Percentiles rank a stretch among this genome's conserved stretches.
Evolutionary conservation across 2,888 invertebrate species (phyloP).

Genomic region (Agonopterix subpropinquella): DNA sequence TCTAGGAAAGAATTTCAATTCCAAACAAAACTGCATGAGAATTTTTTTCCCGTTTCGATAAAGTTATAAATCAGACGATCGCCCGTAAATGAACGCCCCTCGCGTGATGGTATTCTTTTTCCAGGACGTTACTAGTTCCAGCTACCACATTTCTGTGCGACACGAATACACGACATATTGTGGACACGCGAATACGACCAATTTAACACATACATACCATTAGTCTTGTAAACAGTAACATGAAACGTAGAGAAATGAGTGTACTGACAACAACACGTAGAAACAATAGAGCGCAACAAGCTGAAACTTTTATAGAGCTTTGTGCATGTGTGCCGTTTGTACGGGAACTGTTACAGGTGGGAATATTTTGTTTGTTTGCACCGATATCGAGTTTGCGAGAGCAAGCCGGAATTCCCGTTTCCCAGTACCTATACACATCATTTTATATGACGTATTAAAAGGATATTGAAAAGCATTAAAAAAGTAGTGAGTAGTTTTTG

Average conservation of each 20-base stretch:
- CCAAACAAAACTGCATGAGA: too few relatives aligned
- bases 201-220: not conserved
- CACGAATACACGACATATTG: slow-evolving; percentile 4
- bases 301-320: slow-evolving; percentile 36
- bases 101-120: slow-evolving; percentile 3
- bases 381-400: slow-evolving; percentile 6
- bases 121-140: not conserved
- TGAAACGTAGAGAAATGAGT: slow-evolving; percentile 1
- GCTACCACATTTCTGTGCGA: not conserved
- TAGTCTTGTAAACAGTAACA: slow-evolving; percentile 2
- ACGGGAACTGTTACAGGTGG: not conserved
- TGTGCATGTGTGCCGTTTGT: slow-evolving; percentile 4
- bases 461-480: too few relatives aligned
- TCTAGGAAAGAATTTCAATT: too few relatives aligned
- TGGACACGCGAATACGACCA: slow-evolving; percentile 13
- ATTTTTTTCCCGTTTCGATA: too few relatives aligned
- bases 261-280: slow-evolving; percentile 6
- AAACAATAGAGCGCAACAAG: slow-evolving; percentile 28
- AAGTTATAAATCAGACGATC: not conserved
- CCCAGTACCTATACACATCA: not conserved
- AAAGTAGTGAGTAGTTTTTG: too few relatives aligned
- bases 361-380: slow-evolving; percentile 20
- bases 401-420: not conserved
- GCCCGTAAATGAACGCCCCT: not conserved
- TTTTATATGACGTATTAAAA: too few relatives aligned